Evolutionary conservation across 1,140 invertebrate genomes (phyloP).

Genomic region (Drosophila varians): DNA sequence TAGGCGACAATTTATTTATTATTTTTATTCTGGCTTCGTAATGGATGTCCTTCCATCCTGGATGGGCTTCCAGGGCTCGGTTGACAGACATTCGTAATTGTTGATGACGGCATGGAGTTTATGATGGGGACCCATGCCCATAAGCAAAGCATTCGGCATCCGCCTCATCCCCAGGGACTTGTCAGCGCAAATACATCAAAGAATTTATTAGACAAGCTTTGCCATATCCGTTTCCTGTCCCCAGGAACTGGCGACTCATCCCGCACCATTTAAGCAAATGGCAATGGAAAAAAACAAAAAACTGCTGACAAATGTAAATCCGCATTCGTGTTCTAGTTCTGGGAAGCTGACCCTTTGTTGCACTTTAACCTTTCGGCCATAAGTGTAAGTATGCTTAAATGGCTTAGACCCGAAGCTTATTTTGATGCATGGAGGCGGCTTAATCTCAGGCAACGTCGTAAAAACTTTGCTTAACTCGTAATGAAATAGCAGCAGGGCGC

Average conservation of each 20-base stretch:
- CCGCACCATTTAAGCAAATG: slow-evolving; percentile 24
- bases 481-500: slow-evolving; percentile 42
- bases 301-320: slow-evolving; percentile 44
- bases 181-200: slow-evolving; percentile 50
- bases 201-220: slow-evolving; percentile 50
- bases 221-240: slow-evolving; percentile 47
- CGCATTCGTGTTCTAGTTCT: slow-evolving; percentile 6
- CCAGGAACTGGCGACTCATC: slow-evolving; percentile 26
- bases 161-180: slow-evolving; percentile 22
- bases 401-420: slow-evolving; percentile 1
- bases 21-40: not conserved
- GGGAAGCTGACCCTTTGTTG: slow-evolving; percentile 21
- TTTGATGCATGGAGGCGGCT: slow-evolving; percentile 4
- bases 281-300: slow-evolving; percentile 4
- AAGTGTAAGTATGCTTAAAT: slow-evolving; percentile 18
- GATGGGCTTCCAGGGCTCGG: slow-evolving; percentile 1
- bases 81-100: slow-evolving; percentile 40
- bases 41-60: slow-evolving; percentile 6
- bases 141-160: slow-evolving; percentile 31
- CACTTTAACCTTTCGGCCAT: slow-evolving; percentile 38
- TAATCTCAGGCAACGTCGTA: slow-evolving; percentile 33
- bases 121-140: slow-evolving; percentile 20
- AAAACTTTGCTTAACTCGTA: slow-evolving; percentile 42
- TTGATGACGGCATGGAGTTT: slow-evolving; percentile 46
- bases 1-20: slow-evolving; percentile 14